These are phyloP conservation scores for Araneus ventricosus DNA, from an alignment of 1,140 invertebrate genomes.

Conservation along the genomic window DNA sequence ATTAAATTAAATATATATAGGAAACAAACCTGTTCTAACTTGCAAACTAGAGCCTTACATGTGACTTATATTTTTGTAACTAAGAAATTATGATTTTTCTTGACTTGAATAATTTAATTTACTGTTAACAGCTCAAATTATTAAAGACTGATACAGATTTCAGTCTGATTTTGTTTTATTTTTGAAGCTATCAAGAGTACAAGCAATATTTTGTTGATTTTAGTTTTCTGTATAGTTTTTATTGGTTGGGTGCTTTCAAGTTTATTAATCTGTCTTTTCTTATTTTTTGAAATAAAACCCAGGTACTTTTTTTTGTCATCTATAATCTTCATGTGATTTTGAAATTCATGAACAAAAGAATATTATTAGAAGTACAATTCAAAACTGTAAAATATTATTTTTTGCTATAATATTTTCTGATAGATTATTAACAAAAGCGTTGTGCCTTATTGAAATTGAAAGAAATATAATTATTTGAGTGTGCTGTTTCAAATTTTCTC, in stretches of 20 bases:
- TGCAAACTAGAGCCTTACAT: not conserved
- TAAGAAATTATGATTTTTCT: not conserved
- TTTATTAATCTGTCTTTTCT: too few species aligned
- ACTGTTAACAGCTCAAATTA: not conserved
- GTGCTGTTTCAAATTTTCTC: not conserved
- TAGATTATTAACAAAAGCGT: not conserved
- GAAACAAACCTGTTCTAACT: not conserved
- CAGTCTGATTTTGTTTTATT: not conserved
- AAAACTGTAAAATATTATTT: not conserved
- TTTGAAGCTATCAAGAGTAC: not conserved
- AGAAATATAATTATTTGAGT: not conserved
- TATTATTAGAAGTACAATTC: not conserved
- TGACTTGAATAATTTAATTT: not conserved
- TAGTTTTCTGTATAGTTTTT: not conserved
- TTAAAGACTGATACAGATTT: not conserved
- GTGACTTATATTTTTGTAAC: not conserved
- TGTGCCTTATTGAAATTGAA: not conserved
- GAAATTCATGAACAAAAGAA: conserved; percentile 9
- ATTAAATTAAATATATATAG: not conserved
- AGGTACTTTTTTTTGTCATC: too few species aligned
- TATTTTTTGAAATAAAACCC: too few species aligned
- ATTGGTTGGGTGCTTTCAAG: not conserved
- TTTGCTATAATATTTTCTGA: not conserved
- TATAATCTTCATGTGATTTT: not conserved
- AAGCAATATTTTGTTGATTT: not conserved